Base-by-base conservation (phyloP, 1,140 invertebrate genomes). In the Papilio glaucus region DNA sequence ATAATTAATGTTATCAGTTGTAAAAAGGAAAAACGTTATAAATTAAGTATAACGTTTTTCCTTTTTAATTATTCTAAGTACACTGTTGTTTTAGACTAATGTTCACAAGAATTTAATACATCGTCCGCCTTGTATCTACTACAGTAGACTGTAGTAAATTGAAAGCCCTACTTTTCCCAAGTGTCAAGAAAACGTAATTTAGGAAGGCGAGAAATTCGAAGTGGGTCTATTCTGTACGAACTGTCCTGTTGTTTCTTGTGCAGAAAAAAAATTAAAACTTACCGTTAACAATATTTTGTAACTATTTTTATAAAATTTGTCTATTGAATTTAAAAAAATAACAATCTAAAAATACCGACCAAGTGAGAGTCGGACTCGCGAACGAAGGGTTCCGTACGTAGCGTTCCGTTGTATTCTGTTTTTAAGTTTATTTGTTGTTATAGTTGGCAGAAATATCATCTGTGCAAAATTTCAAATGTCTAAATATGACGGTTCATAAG, bases 161-260 rank as follows among this genome's bases (percentile, higher is more conserved):
- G 49, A 57, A 57, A 57, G 24, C 49, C 49, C 18, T 57, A 26
- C 49, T 57, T 57, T 24, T 57, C 49, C 49, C 18, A 57, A 57
- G 49, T 57, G 49, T 57, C 49, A 57, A 57, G 49, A 57, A 57
- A 57, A 57, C 49, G 49, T 57, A 57, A 57, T 57, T 57, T 57
- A 57, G 21, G 21, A 57, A 57, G 21, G 49, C 49, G 49, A 57
- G 49, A 26, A 57, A 24, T 57, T 57, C 49, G 21, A 57, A 57
- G 21, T 24, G 21, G 10, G 21, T 57, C 49, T 57, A 57, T 57
- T 24, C 9, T 4, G 18, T 57, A 26, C 49, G 24, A 12, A 57
- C 49, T 57, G 49, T 57, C 24, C 24, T 57, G 49, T 26, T 26
- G 29, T 57, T 45, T 53, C 24, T 33, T 33, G 29, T 57, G 10